Base-by-base conservation (phyloP, 2,113 vertebrate genomes). In the Himantopus leucocephalus region DNA sequence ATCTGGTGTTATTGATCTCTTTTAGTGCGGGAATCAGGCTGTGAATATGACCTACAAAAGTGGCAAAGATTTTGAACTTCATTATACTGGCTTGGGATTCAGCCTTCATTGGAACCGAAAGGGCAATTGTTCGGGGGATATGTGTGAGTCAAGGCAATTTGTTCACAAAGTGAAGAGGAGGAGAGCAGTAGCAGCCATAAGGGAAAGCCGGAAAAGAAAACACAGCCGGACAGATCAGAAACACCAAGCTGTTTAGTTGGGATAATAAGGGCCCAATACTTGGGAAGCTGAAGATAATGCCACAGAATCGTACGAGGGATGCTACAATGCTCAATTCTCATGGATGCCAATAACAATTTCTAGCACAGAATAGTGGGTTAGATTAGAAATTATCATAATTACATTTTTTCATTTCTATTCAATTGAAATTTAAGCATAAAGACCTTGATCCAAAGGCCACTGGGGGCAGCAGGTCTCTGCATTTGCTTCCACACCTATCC, bases 61-160 rank as follows among this genome's bases (percentile, higher is more conserved):
- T 32, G 32, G 71, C 43, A 95, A 93, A 91, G 60, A 68, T 90
- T 91, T 85, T 90, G n/a, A 94, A 93, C 66, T 90, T 90, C 48
- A 77, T 85, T 76, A 37, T 27, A 47, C 15, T 30, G 41, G n/a
- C 48, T 43, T 72, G 60, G 70, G 84, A 87, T 85, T 92, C 73
- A 93, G 77, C 66, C 71, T 82, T 64, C 70, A 79, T 5, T 82
- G 62, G 70, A 96, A 90, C 17, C 6, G 6, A 90, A 88, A 83
- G 41, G n/a, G 50, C 34, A 90, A 55, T 66, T 77, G 45, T 88
- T 92, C 0, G 0, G 79, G 27, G 73, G 3, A 66, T 66, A 62
- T 5, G 32, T 58, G 34, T 12, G 24, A 88, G 37, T 88, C 41
- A 73, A 88, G 88, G 34, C 59, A 92, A 84, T 80, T 90, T 88